Conservation (phyloP, 1,140 invertebrate species). For the Solen grandis region DNA sequence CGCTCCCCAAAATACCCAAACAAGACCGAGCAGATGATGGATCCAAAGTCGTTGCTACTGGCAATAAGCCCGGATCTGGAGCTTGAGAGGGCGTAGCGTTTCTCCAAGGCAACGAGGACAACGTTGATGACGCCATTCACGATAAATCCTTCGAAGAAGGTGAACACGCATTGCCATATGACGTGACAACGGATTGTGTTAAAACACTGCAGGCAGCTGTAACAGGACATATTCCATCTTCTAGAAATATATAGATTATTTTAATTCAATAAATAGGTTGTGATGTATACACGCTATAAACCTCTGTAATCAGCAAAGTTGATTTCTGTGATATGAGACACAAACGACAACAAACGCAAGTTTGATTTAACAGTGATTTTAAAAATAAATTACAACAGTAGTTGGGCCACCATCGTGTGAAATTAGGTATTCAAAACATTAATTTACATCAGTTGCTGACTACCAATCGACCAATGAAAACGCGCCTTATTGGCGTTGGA, state of each 20-base stretch:
- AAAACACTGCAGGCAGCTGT: conserved; percentile 60
- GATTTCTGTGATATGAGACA: too few species aligned
- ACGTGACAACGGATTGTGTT: conserved; percentile 65
- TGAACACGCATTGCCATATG: conserved; percentile 66
- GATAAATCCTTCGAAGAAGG: conserved; percentile 85
- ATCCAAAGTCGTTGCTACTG: conserved; percentile 90
- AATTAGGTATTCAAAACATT: too few species aligned
- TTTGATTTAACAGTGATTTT: too few species aligned
- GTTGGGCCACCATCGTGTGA: too few species aligned
- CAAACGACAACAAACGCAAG: too few species aligned
- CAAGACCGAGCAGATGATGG: conserved; percentile 88
- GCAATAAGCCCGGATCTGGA: conserved; percentile 89
- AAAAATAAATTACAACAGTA: too few species aligned
- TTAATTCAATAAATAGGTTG: background rate
- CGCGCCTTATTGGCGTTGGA: too few species aligned
- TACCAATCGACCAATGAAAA: too few species aligned
- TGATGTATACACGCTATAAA: too few species aligned
- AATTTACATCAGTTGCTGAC: too few species aligned
- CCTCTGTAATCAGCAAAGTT: background rate
- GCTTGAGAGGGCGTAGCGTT: conserved; percentile 87
- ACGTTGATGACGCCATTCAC: conserved; percentile 93
- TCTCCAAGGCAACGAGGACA: conserved; percentile 92
- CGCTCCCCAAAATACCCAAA: conserved; percentile 91
- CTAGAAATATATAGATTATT: background rate
- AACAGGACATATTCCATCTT: too few species aligned